Conservation (phyloP, 2,888 invertebrate genomes). For the Andrena fulva region DNA sequence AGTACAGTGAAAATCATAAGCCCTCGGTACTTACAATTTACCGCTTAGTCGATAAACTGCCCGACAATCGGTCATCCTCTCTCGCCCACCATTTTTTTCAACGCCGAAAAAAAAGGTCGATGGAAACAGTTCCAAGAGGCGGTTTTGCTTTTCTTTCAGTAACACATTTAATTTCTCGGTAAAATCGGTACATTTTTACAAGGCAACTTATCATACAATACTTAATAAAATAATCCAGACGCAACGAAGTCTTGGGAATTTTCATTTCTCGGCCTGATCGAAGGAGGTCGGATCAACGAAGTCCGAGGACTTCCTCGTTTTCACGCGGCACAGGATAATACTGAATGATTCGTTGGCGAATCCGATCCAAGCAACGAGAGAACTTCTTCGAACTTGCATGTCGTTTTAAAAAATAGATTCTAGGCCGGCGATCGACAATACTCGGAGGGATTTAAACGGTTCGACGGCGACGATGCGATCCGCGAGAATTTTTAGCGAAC, state of each 20-base stretch:
- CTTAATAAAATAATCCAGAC: conserved; percentile 75
- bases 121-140: conserved; percentile 66
- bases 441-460: background rate
- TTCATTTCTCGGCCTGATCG: conserved; percentile 35
- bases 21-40: conserved; percentile 72
- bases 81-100: conserved; percentile 51
- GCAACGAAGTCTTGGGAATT: conserved; percentile 65
- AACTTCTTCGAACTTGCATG: conserved; percentile 9
- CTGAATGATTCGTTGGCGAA: conserved; percentile 55
- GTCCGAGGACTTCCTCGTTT: conserved; percentile 59
- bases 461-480: background rate
- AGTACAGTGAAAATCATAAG: conserved; percentile 74
- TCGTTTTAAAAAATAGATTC: conserved; percentile 22
- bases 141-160: conserved; percentile 71
- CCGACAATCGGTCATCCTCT: conserved; percentile 24
- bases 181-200: conserved; percentile 82
- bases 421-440: conserved; percentile 13
- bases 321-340: conserved; percentile 63
- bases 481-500: background rate
- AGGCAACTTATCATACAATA: conserved; percentile 80
- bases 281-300: conserved; percentile 58
- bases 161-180: conserved; percentile 82
- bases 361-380: conserved; percentile 31
- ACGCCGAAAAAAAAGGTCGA: conserved; percentile 57
- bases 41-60: conserved; percentile 59